Evolutionary conservation across 2,888 invertebrate genomes (phyloP), one percentile per base, ranked within the genome.

Genomic region (Subacronicta megacephala): DNA sequence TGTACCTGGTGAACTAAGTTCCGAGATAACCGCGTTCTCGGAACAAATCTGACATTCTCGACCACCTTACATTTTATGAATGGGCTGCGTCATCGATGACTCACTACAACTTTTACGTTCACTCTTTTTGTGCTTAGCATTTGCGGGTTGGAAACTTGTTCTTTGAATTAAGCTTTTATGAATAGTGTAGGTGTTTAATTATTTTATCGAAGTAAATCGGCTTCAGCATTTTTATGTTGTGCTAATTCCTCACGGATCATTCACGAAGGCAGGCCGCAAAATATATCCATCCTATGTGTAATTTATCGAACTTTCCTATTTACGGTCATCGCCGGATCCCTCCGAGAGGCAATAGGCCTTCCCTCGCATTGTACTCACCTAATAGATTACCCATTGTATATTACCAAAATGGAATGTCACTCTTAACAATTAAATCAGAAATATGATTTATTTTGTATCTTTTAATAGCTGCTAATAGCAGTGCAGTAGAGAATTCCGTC

Each of bases 31-130:
- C 64, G 43, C 15, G 52, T 83, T 84, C 83, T 81, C 59, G 55
- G 84, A 83, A 83, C 68, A 62, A 62, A 65, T 63, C 77, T 75
- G 75, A 68, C 79, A 78, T 73, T 77, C 77, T 71, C 66, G 54
- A 75, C 69, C 72, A 72, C 65, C 78, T 78, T 43, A 69, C 49
- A 31, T 4, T 59, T 66, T 52, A 80, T 84, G 82, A 83, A 84
- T 83, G 83, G 63, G 73, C 58, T 72, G 71, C 74, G 80, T 84
- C 84, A 84, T 51, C 62, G 7, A 7, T 83, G 84, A 78, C 45
- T 80, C 78, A 78, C 37, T 75, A 77, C 64, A 51, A 75, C 72
- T 73, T 75, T 64, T 69, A 69, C 72, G 59, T 54, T 71, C 61
- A 41, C 49, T 55, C 61, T 64, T 62, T 66, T 60, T 62, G 53